Base-by-base conservation (phyloP, 2,888 invertebrate genomes). In the Drosophila rellima region DNA sequence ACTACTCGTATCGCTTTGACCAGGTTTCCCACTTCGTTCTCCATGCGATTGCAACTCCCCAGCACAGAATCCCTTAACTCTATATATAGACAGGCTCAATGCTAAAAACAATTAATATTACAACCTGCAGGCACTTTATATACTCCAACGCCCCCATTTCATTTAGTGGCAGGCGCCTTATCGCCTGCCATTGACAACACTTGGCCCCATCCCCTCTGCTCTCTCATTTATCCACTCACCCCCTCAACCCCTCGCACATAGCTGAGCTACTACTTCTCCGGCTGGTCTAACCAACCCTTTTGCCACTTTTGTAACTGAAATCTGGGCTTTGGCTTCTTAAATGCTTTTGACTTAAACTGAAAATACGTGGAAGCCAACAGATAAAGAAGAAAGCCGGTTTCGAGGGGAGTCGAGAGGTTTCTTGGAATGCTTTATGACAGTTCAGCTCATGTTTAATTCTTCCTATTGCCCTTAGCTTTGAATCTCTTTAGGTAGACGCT, bases 41-140 rank as follows among this genome's bases (percentile, higher is more conserved):
- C 11, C 39, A 31, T 52, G 31, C 42, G 20, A 54, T 20, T 52
- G 52, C 29, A 37, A 23, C 23, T 51, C 37, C 37, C 39, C 39
- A 20, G 11, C 31, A 18, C 26, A 60, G 60, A 70, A 78, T 61
- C 80, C 75, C 78, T 84, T 88, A 59, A 72, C 76, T 48, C 31
- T 54, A 44, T 45, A 55, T 8, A 55, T 8, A 39, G 40, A 68
- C 76, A 57, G 67, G 70, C 76, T 75, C 69, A 74, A 77, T 60
- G 70, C 60, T 79, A 71, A 85, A 84, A 85, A 85, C 84, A 85
- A 85, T 85, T 85, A 85, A 85, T 74, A 85, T 87, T 78, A 87
- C 84, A 76, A 89, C 88, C 84, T 87, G 82, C 84, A 85, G 84
- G 84, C 88, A 87, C 75, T 87, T 89, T 87, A 83, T 78, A 65